Base-by-base conservation (phyloP, 2,888 invertebrate species). In the Dryobotodes eremita region DNA sequence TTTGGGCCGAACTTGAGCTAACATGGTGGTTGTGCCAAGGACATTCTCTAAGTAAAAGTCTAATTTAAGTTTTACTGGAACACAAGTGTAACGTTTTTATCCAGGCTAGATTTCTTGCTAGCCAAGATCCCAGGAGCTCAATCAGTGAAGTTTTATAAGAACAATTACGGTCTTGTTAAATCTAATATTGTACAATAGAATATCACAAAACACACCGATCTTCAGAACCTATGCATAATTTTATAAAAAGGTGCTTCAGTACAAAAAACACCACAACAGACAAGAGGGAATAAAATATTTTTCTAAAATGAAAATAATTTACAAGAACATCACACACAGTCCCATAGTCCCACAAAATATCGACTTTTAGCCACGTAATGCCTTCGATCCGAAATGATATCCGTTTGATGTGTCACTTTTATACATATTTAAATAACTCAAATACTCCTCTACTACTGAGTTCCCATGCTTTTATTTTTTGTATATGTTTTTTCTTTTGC, bases 341-440 rank as follows among this genome's bases (percentile, higher is more conserved):
- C 83, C 73, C 71, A 36, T 65, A 59, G 61, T 62, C 85, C 71
- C 76, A 66, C 76, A 79, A 76, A 83, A 83, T 81, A 88, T 83
- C 75, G 75, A 83, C 80, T 81, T n/a, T 78, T 77, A 77, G 78
- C 82, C 64, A 15, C 75, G 66, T 85, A 87, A 90, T 88, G 71
- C 86, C 80, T 87, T 85, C 89, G 84, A 89, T 88, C 87, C 86
- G 86, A 90, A 88, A 91, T 89, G 90, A 91, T 90, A 89, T 84
- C 87, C 87, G 86, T 92, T 92, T 89, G 91, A 90, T 90, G 92
- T 90, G 88, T 86, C 77, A 87, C 85, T 87, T 88, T 90, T 91
- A 91, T 92, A 92, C 93, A 92, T 93, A 93, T 93, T 93, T 93
- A 92, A 93, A 92, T 91, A 89, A 90, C 90, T 90, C 90, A 88